Base-by-base conservation (phyloP, 2,113 vertebrate genomes). In the Paratilapia polleni region DNA sequence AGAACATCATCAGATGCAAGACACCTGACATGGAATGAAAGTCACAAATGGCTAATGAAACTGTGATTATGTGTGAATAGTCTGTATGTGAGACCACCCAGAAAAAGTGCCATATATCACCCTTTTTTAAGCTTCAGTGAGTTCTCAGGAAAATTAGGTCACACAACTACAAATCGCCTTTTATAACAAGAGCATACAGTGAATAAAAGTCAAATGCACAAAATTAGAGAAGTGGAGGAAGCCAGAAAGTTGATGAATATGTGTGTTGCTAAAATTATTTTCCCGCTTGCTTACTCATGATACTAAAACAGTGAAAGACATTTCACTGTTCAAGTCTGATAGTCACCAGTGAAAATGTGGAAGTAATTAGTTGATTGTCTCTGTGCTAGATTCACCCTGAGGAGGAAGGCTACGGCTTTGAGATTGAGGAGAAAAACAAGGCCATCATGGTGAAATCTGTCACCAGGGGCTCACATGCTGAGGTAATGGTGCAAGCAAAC, bases 381-480 rank as follows among this genome's bases (percentile, higher is more conserved):
- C 59, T 87, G 10, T 81, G 31, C 31, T 86, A 99, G 98, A 97
- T 99, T 92, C 95, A 97, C 79, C 98, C 98, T 0, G 97, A 97
- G 94, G 98, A 98, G 85, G 97, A 99, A 4, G 97, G 97, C 94
- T 99, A 99, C 0, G 98, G 98, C 82, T 99, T 99, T 73, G 97
- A 99, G 85, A 96, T 99, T 0, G 98, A 99, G 92, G 98, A 99
- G 93, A 99, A 97, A 95, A 99, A 98, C 95, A 99, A 99, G 92
- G 95, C 95, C 1, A 94, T 98, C 20, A 91, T 99, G 91, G 98
- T 99, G 92, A 99, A 97, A 92, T 97, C 97, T 11, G 97, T 99
- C 89, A 96, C 95, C 93, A 96, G 95, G 83, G 98, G 98, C 73
- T 99, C 98, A 15, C 96, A 97, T 84, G 98, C 98, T 0, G 98